These are phyloP conservation scores for Ganaspis brasiliensis DNA, from an alignment of 2,888 invertebrate genomes.

Conservation along the genomic window DNA sequence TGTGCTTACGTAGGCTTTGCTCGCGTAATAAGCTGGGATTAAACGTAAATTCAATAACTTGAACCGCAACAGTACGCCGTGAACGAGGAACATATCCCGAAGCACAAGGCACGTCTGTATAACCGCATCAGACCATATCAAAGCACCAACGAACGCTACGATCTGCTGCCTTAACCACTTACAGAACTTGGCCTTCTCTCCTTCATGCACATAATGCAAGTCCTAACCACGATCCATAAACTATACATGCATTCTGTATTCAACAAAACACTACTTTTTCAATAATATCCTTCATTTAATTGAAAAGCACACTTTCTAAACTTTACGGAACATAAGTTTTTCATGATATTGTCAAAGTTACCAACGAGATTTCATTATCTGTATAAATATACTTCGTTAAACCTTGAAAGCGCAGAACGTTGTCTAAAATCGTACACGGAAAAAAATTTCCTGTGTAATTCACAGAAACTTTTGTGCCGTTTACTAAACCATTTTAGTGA, in stretches of 20 bases:
- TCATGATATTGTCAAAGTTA: not conserved
- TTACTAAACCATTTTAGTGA: no score
- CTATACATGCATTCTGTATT: not conserved
- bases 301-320: not conserved
- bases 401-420: no score
- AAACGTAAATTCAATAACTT: conserved; percentile 60
- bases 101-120: conserved; percentile 57
- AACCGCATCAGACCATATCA: conserved; percentile 53
- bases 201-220: conserved; percentile 17
- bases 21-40: conserved; percentile 57
- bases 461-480: no score
- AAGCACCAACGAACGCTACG: conserved; percentile 27
- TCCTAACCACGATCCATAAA: conserved; percentile 13
- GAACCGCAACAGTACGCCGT: conserved; percentile 55
- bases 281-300: conserved; percentile 7
- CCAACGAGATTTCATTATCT: no score
- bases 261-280: not conserved
- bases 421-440: no score
- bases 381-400: no score
- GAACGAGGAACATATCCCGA: conserved; percentile 44
- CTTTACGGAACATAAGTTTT: not conserved
- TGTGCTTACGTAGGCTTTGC: conserved; percentile 53
- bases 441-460: no score
- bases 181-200: conserved; percentile 21
- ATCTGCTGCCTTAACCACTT: conserved; percentile 37